Evolutionary conservation across 2,113 vertebrate genomes (phyloP).

Genomic region (Leucopternis melanops): DNA sequence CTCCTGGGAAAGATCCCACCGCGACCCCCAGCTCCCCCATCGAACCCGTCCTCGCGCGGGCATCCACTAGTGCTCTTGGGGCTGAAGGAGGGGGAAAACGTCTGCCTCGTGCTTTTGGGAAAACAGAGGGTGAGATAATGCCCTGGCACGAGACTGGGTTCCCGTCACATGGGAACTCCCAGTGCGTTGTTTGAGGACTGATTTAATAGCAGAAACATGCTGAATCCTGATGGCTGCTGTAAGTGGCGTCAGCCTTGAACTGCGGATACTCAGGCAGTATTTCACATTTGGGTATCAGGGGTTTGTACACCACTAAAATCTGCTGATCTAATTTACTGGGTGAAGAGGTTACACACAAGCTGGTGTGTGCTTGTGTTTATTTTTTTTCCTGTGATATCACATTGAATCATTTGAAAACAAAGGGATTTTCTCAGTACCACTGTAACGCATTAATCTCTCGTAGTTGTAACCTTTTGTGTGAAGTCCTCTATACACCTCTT

Average conservation of each 20-base stretch:
- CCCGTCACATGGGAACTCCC: not conserved
- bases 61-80: rapidly evolving
- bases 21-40: rapidly evolving
- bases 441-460: no score
- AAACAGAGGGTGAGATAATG: slow-evolving; percentile 58
- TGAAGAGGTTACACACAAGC: not conserved
- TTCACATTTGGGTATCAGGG: not conserved
- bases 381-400: not conserved
- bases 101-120: not conserved
- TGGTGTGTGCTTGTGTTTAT: not conserved
- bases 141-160: slow-evolving; percentile 9
- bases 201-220: slow-evolving; percentile 31
- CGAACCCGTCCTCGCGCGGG: not conserved
- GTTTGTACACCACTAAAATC: not conserved
- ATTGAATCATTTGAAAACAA: not conserved
- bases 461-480: not conserved
- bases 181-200: not conserved
- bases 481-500: not conserved
- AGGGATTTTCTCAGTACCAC: not conserved
- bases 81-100: not conserved
- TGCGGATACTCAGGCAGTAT: not conserved
- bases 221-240: not conserved
- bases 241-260: not conserved
- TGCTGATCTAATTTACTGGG: not conserved
- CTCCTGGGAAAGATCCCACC: not conserved